phyloP scores from a whole-genome alignment of 2,888 invertebrate species.

The Mellilla xanthometata region DNA sequence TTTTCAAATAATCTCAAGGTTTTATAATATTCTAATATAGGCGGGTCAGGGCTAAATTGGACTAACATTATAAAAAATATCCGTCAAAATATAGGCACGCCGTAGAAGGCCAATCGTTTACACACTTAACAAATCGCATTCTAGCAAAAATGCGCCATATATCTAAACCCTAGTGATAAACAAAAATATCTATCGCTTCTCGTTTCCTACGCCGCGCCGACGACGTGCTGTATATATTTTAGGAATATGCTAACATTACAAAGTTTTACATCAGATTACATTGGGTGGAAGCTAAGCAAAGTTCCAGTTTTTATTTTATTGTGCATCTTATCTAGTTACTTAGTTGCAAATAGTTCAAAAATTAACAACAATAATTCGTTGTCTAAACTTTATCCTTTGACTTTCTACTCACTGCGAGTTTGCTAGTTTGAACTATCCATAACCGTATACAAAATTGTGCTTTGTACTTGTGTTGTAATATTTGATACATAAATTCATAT shows the following conservation, averaged over 20 bases:
- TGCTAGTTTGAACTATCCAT: too few species aligned
- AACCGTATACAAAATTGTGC: conserved; percentile 9
- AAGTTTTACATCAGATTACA: background rate
- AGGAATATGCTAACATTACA: conserved; percentile 4
- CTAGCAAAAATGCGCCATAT: background rate
- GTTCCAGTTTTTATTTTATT: too few species aligned
- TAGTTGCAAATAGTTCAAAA: too few species aligned
- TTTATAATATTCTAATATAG: too few species aligned
- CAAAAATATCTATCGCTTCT: background rate
- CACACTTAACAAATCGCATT: conserved; percentile 1
- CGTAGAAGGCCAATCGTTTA: conserved; percentile 9
- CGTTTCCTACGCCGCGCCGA: background rate
- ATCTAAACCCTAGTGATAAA: background rate
- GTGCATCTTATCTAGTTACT: too few species aligned
- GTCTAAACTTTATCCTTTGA: too few species aligned
- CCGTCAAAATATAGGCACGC: conserved; percentile 18
- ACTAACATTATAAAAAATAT: conserved; percentile 5
- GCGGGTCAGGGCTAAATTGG: background rate
- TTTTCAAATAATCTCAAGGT: too few species aligned
- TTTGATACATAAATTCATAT: conserved; percentile 3
- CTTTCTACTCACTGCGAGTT: too few species aligned
- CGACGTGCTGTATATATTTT: conserved; percentile 17
- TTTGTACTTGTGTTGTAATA: conserved; percentile 22
- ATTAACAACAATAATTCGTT: too few species aligned
- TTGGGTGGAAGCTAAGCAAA: too few species aligned